These are phyloP conservation scores for Ormyrus thymus DNA, from an alignment of 2,888 invertebrate genomes.

Conservation along the genomic window DNA sequence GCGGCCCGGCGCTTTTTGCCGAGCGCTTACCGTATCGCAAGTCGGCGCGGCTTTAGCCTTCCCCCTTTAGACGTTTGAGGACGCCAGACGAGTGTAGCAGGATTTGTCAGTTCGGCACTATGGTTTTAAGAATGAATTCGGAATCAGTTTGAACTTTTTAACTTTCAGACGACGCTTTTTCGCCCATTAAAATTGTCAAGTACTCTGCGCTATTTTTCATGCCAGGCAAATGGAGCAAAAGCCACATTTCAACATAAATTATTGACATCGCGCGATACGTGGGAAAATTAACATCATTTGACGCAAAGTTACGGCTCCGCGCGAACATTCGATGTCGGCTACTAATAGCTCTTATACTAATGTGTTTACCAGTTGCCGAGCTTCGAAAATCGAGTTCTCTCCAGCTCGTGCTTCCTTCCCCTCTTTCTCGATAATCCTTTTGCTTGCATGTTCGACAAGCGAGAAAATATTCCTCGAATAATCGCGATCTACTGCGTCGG, in stretches of 20 bases:
- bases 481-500: slow-evolving; percentile 34
- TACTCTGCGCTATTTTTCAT: background rate
- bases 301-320: slow-evolving; percentile 47
- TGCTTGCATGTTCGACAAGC: slow-evolving; percentile 47
- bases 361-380: slow-evolving; percentile 63
- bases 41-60: background rate
- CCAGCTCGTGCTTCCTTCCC: background rate
- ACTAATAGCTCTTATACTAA: slow-evolving; percentile 63
- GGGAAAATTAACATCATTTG: slow-evolving; percentile 54
- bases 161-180: background rate
- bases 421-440: slow-evolving; percentile 33
- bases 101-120: no score
- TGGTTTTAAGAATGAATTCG: no score
- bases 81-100: no score
- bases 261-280: slow-evolving; percentile 24
- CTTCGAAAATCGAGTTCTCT: slow-evolving; percentile 49
- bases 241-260: slow-evolving; percentile 21
- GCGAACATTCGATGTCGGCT: slow-evolving; percentile 56
- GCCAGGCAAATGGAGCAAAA: background rate
- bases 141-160: no score
- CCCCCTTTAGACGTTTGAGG: no score
- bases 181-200: background rate
- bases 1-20: slow-evolving; percentile 42
- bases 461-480: slow-evolving; percentile 53
- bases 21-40: slow-evolving; percentile 19